Conservation (phyloP, 2,888 invertebrate species). For the Ornithoptera priamus region DNA sequence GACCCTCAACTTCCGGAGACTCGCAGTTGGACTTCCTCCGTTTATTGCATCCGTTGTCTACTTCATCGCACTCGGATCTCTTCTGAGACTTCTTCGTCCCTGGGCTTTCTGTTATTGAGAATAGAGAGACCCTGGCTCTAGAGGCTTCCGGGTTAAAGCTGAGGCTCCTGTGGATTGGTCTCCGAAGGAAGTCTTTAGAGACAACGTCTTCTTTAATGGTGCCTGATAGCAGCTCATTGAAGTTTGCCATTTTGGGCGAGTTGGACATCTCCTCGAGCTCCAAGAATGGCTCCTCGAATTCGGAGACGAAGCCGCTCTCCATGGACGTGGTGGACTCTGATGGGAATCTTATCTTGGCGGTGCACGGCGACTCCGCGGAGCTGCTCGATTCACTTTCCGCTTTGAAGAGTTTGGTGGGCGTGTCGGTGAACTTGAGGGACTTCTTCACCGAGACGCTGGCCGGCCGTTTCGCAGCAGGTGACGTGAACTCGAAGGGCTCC, state of each 20-base stretch:
- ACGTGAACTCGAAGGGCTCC: conserved; percentile 66
- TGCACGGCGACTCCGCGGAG: conserved; percentile 54
- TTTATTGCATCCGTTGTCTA: conserved; percentile 60
- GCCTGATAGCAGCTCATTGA: conserved; percentile 62
- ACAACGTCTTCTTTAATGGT: conserved; percentile 57
- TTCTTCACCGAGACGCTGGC: conserved; percentile 58
- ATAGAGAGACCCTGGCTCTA: conserved; percentile 50
- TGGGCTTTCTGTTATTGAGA: conserved; percentile 59
- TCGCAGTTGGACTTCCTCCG: conserved; percentile 49
- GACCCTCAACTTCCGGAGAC: conserved; percentile 38
- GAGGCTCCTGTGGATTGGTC: conserved; percentile 56
- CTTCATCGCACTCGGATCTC: conserved; percentile 81
- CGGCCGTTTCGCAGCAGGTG: conserved; percentile 54
- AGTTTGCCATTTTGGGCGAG: conserved; percentile 67
- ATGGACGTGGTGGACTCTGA: conserved; percentile 66
- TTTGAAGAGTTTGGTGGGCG: conserved; percentile 51
- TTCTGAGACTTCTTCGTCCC: conserved; percentile 66
- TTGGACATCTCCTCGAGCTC: conserved; percentile 64
- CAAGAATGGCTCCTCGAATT: conserved; percentile 66
- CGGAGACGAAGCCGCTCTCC: conserved; percentile 74
- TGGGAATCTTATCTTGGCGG: conserved; percentile 51
- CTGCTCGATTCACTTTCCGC: conserved; percentile 65
- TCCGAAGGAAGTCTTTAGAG: conserved; percentile 44
- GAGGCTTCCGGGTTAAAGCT: conserved; percentile 58
- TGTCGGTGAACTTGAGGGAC: conserved; percentile 63